Percentiles rank a stretch among this genome's conserved stretches.
Evolutionary conservation across 2,797 vertebrate species (phyloP).

Genomic region (Lagodon rhomboides): DNA sequence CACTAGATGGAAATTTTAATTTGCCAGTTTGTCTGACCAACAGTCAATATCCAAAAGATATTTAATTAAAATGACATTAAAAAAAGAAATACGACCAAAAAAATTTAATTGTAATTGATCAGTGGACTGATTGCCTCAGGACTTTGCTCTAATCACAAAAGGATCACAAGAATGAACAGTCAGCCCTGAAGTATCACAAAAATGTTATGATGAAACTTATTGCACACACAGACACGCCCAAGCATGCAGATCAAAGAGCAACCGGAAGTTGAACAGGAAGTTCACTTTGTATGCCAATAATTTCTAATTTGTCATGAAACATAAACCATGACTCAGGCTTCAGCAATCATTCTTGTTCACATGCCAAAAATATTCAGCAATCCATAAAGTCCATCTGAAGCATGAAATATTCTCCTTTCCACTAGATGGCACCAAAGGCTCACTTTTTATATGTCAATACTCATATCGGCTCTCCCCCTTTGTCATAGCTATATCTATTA

Average conservation of each 20-base stretch:
- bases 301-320: constrained; percentile 23
- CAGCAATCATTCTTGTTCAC: neutral
- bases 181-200: neutral
- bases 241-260: neutral
- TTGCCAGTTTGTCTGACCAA: neutral
- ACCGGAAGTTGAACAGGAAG: constrained; percentile 5
- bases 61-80: neutral
- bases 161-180: neutral
- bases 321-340: constrained; percentile 9
- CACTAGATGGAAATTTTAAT: neutral
- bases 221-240: neutral
- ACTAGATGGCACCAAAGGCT: constrained; percentile 67
- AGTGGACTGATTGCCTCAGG: neutral
- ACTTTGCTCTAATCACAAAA: neutral
- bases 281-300: neutral
- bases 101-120: neutral
- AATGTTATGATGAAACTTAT: neutral
- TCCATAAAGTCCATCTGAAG: neutral
- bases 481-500: neutral
- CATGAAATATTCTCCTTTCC: constrained; percentile 8
- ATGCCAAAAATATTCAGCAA: neutral
- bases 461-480: neutral
- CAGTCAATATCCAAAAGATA: neutral
- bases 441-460: neutral
- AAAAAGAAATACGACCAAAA: neutral